Base-by-base conservation (phyloP, 2,888 invertebrate species). In the Oscheius sp. region DNA sequence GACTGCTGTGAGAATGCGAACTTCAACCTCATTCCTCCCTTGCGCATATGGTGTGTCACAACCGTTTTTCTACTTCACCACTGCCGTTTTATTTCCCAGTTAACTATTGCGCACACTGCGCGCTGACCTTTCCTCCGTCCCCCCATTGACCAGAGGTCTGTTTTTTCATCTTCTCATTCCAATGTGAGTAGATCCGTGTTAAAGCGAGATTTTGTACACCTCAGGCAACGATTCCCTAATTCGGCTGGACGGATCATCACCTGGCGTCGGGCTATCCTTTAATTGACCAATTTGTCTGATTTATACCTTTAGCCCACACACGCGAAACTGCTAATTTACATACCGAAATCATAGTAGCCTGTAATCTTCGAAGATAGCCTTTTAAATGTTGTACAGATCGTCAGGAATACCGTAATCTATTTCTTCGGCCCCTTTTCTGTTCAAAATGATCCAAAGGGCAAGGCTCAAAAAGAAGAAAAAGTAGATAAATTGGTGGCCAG, bases 271-370 rank as follows among this genome's bases (percentile, higher is more conserved):
- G 66, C 66, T 66, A 66, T 66, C 66, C 66, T 29, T 29, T 66
- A 66, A 66, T 66, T 66, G 66, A 25, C 66, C 66, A 66, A 66
- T 66, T 66, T 66, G 66, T 66, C 66, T 66, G 66, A 66, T 66
- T 49, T 66, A 66, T 66, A 66, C 66, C 66, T 52, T 66, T 29
- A 52, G 52, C 66, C 41, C 45, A 27, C n/a, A 66, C 66, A 66
- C 35, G 9, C 66, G 66, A 49, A 66, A 66, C 66, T 29, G 52
- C 16, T 35, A 7, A 52, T 66, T 66, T 52, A 35, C 66, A 49
- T 66, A 52, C 35, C 66, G 52, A 27, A 52, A 66, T 66, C 43
- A 35, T 35, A 35, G 35, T 35, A 35, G 9, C 35, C 35, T 9
- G 3, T 35, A 35, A 35, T 35, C 35, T 9, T 6, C 35, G 35